Base-by-base conservation (phyloP, 2,113 vertebrate genomes). In the Cercocebus atys region DNA sequence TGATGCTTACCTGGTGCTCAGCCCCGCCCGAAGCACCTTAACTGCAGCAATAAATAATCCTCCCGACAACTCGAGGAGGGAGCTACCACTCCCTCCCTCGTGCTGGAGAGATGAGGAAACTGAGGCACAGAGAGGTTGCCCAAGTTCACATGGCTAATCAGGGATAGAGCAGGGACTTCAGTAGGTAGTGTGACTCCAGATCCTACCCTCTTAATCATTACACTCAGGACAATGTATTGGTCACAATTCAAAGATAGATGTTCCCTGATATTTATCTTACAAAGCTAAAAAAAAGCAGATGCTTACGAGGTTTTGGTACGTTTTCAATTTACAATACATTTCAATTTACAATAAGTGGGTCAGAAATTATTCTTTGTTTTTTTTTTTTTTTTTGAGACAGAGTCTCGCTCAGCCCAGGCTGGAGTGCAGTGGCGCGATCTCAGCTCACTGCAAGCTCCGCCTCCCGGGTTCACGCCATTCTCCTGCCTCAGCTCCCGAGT, bases 31-130 rank as follows among this genome's bases (percentile, higher is more conserved):
- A 2, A 22, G 73, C 0, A 7, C 75, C 4, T 52, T 5, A 81
- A 64, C 1, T 0, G 0, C 0, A 22, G 83, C 30, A 0, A 8
- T 35, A 11, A n/a, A 30, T 35, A 3, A 7, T 14, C 59, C 17
- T 27, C 40, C 2, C 0, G 1, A 22, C 13, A 1, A 3, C 47
- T 17, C 55, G 1, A 3, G 0, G 4, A 6, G 1, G 25, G 22
- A 43, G 43, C 30, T 25, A 10, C 25, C 2, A 14, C 8, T 57
- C 73, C 68, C 8, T 0, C 47, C 45, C 78, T 50, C 16, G 14
- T 8, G 38, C 2, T 11, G 20, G 47, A 35, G 61, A 52, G 61
- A 27, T 0, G 32, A 43, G 68, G 66, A 93, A 76, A 75, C 30
- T 0, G n/a, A 83, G 73, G 72, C 55, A 16, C 0, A 59, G 52